Conservation (phyloP, 2,113 vertebrate species). For the Hypanus sabinus region DNA sequence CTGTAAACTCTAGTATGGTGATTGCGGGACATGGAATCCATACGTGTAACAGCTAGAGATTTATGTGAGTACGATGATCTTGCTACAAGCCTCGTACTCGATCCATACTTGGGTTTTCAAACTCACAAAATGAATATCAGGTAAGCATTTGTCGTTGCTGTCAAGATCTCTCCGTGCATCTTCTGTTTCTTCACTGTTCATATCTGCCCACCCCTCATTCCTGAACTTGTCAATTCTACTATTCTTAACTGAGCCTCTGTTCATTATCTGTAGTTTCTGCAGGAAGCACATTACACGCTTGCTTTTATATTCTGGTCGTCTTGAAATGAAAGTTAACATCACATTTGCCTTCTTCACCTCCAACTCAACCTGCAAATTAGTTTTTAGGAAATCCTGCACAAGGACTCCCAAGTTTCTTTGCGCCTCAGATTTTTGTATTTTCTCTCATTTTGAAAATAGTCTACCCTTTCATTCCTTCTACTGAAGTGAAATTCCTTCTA, state of each 20-base stretch:
- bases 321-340: neutral
- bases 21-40: slow-evolving; percentile 50
- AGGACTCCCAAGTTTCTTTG: no score
- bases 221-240: neutral
- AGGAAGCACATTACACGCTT: no score
- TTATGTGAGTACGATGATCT: slow-evolving; percentile 61
- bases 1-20: slow-evolving; percentile 49
- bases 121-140: slow-evolving; percentile 64
- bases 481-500: no score
- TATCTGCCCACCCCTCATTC: neutral
- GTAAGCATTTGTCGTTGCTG: slow-evolving; percentile 43
- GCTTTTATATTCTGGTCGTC: neutral
- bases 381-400: no score
- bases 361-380: no score
- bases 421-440: no score
- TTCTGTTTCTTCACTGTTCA: neutral
- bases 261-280: neutral
- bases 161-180: neutral
- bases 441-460: no score
- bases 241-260: neutral
- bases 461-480: no score
- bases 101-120: slow-evolving; percentile 58
- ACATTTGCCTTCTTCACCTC: no score
- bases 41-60: slow-evolving; percentile 56
- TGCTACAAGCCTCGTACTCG: slow-evolving; percentile 59